These are phyloP conservation scores for Drosophila monieri DNA, from an alignment of 2,888 invertebrate genomes.

Conservation along the genomic window DNA sequence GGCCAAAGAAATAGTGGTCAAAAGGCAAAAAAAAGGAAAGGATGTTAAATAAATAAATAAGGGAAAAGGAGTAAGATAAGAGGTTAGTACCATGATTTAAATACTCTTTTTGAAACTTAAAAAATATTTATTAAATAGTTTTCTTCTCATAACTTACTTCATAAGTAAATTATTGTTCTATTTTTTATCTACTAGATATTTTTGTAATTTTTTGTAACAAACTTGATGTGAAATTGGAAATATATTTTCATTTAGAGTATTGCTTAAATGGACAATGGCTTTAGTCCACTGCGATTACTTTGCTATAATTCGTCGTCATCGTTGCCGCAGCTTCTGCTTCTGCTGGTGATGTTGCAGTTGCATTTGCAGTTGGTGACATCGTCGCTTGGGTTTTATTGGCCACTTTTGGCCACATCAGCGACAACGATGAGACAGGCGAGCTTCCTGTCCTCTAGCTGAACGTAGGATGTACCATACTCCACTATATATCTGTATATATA, in stretches of 20 bases:
- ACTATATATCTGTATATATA: conserved; percentile 9
- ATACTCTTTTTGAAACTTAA: background rate
- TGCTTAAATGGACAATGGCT: conserved; percentile 57
- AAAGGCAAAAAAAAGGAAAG: conserved; percentile 34
- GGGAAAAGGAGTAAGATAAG: conserved; percentile 6
- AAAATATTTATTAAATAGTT: background rate
- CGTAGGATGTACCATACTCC: conserved; percentile 15
- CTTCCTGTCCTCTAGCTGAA: conserved; percentile 61
- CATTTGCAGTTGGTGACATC: conserved; percentile 31
- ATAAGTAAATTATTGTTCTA: background rate
- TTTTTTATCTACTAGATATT: background rate
- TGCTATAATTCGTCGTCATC: conserved; percentile 77
- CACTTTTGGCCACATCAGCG: conserved; percentile 82
- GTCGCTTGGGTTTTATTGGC: conserved; percentile 73
- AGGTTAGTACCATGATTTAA: background rate
- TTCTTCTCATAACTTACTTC: background rate
- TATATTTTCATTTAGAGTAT: conserved; percentile 16
- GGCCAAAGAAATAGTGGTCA: conserved; percentile 30
- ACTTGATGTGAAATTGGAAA: too few species aligned
- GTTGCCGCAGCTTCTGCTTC: conserved; percentile 45
- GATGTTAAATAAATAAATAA: conserved; percentile 29
- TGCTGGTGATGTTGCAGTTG: conserved; percentile 32
- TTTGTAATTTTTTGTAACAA: too few species aligned
- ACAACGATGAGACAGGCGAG: conserved; percentile 80
- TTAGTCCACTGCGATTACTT: conserved; percentile 74